Conservation (phyloP, 2,888 invertebrate species). For the Troglohyphantes excavatus region DNA sequence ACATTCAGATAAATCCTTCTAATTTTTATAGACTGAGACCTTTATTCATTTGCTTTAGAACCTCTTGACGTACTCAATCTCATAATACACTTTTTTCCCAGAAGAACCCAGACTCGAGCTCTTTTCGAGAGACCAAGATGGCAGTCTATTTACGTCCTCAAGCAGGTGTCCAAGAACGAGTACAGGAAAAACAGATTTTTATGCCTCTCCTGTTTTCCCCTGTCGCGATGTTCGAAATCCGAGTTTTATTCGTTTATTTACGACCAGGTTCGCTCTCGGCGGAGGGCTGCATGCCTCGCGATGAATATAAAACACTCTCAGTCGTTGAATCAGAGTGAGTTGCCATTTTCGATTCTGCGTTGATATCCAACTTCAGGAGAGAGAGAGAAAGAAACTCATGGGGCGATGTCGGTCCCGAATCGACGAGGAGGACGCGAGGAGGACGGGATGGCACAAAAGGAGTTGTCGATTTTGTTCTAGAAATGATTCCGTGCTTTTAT, state of each 20-base stretch:
- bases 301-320: constrained; percentile 34
- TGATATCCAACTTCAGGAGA: neutral
- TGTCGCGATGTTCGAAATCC: constrained; percentile 28
- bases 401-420: constrained; percentile 21
- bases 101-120: too few species aligned
- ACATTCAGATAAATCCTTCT: too few species aligned
- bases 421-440: neutral
- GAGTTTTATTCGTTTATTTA: constrained; percentile 63
- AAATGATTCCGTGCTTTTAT: neutral
- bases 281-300: neutral
- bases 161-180: constrained; percentile 5
- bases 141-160: neutral
- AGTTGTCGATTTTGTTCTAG: neutral
- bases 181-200: neutral
- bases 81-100: too few species aligned
- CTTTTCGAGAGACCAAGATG: too few species aligned
- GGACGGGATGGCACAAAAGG: neutral
- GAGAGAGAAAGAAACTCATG: neutral
- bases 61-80: too few species aligned
- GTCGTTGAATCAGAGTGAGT: neutral
- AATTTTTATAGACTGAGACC: too few species aligned
- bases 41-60: too few species aligned
- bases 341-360: constrained; percentile 51
- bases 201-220: constrained; percentile 4
- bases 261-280: neutral